phyloP scores from a whole-genome alignment of 1,140 invertebrate species.

The Musca domestica region DNA sequence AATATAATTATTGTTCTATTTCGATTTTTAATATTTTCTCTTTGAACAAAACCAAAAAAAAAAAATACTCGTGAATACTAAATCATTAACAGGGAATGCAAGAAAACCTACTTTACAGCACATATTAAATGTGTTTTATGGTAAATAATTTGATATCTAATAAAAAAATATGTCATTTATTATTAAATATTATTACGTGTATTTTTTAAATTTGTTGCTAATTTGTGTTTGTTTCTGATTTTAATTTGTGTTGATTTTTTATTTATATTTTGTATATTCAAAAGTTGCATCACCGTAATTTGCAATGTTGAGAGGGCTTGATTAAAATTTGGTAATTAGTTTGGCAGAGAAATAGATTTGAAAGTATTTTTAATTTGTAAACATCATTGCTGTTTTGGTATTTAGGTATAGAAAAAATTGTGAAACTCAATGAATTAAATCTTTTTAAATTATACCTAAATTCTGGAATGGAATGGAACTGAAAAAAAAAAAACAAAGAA shows the following conservation, averaged over 20 bases:
- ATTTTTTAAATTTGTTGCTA: background rate
- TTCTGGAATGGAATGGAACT: too few relatives aligned
- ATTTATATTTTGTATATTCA: background rate
- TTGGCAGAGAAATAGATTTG: background rate
- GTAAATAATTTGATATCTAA: slow-evolving; percentile 36
- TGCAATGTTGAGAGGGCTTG: background rate
- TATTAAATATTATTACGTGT: too few relatives aligned
- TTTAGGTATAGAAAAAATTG: background rate
- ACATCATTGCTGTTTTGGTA: background rate
- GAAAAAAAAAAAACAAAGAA: too few relatives aligned
- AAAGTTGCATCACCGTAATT: background rate
- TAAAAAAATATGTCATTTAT: too few relatives aligned
- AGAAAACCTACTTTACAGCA: slow-evolving; percentile 53
- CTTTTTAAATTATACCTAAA: too few relatives aligned
- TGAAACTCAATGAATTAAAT: too few relatives aligned
- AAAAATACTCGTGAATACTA: background rate
- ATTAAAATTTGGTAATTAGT: background rate
- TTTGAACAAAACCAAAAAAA: background rate
- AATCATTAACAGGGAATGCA: slow-evolving; percentile 43
- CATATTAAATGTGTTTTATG: slow-evolving; percentile 53
- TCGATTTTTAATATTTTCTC: slow-evolving; percentile 4
- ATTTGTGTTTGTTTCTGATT: background rate
- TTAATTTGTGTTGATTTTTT: background rate
- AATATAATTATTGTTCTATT: too few relatives aligned
- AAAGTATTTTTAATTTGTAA: background rate